A percentile compares a stretch with the other conserved stretches of the same genome.
These are phyloP conservation scores for Cyphomyrus plagiostoma DNA, from an alignment of 2,113 vertebrate genomes.

Conservation along the genomic window DNA sequence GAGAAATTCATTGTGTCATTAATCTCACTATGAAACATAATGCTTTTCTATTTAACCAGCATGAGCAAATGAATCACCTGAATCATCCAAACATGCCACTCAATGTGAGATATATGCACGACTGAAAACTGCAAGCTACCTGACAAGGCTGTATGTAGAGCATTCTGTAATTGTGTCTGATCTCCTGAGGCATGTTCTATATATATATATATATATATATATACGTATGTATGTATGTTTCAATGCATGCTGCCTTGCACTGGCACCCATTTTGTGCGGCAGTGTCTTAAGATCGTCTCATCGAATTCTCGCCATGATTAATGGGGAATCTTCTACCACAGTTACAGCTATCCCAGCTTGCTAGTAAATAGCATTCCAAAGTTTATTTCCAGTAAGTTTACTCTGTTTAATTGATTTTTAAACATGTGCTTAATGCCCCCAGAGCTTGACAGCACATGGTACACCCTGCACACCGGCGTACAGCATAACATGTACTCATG, in stretches of 20 bases:
- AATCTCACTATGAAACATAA: conserved; percentile 13
- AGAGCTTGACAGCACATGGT: background rate
- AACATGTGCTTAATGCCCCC: background rate
- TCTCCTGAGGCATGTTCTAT: background rate
- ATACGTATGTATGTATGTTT: background rate
- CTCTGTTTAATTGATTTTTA: background rate
- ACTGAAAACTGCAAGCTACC: background rate
- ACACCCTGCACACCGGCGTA: background rate
- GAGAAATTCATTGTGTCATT: conserved; percentile 21
- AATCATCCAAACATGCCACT: background rate
- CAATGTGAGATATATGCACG: background rate
- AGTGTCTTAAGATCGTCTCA: background rate
- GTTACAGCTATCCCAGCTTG: background rate
- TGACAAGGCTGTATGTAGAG: background rate
- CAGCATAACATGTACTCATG: background rate
- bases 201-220: background rate
- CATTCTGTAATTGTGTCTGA: background rate
- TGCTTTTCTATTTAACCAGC: conserved; percentile 19
- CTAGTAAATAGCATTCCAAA: background rate
- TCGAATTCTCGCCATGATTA: background rate
- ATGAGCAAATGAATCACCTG: conserved; percentile 13
- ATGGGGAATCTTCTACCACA: background rate
- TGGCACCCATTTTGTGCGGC: background rate
- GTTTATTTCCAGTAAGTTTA: background rate
- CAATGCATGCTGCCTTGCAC: background rate